phyloP scores from a whole-genome alignment of 2,888 invertebrate species.

The Lymantria monacha region DNA sequence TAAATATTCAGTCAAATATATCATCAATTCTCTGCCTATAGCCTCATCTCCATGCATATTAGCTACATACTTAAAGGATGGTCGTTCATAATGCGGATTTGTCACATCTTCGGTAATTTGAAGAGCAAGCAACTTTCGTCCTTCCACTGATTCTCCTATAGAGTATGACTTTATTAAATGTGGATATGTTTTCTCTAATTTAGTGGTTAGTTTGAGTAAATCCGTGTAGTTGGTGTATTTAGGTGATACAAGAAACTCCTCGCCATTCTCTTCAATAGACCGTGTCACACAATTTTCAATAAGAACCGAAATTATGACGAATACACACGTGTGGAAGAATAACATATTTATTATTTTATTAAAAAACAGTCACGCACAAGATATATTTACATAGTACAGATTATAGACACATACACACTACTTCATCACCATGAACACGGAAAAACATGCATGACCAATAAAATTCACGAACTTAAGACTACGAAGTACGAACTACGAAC shows the following conservation, averaged over 20 bases:
- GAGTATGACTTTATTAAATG: conserved; percentile 86
- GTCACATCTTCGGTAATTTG: conserved; percentile 89
- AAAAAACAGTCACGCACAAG: conserved; percentile 22
- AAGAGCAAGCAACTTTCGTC: conserved; percentile 90
- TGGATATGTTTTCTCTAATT: conserved; percentile 85
- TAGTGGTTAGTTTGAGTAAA: conserved; percentile 83
- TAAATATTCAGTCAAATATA: conserved; percentile 93
- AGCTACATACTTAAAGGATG: conserved; percentile 96
- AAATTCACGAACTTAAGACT: background rate
- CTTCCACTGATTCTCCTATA: conserved; percentile 92
- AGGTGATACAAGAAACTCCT: conserved; percentile 81
- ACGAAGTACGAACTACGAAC: too few species aligned
- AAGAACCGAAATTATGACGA: conserved; percentile 59
- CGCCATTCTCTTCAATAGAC: conserved; percentile 61
- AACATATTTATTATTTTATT: conserved; percentile 46
- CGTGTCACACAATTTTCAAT: conserved; percentile 56
- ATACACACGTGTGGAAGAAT: conserved; percentile 48
- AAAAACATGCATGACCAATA: conserved; percentile 18
- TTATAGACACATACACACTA: conserved; percentile 38
- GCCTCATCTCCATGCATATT: conserved; percentile 99
- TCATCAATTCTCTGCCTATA: conserved; percentile 91
- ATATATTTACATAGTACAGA: conserved; percentile 24
- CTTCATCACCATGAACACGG: conserved; percentile 46
- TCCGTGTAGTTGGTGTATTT: conserved; percentile 88
- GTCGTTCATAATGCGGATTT: conserved; percentile 83